These are phyloP conservation scores for Pteronotus mesoamericanus DNA, from an alignment of 2,797 vertebrate species.

Conservation along the genomic window DNA sequence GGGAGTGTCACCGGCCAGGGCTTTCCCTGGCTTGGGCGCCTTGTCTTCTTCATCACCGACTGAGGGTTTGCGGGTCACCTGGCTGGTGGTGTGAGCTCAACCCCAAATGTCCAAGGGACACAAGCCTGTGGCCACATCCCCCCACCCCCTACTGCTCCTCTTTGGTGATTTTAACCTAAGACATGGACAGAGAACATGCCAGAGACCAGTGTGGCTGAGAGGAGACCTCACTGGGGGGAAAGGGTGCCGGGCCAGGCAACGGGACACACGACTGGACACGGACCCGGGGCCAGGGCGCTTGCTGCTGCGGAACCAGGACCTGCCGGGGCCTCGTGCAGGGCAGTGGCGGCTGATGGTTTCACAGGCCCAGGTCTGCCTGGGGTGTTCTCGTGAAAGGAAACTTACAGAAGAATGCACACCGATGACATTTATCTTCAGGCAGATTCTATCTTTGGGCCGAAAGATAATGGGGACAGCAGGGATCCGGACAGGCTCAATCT, in stretches of 20 bases:
- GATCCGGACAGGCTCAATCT: accelerated
- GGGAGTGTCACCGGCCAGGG: not conserved
- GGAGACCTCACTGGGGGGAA: accelerated
- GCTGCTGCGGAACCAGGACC: not conserved
- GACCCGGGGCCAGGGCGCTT: accelerated
- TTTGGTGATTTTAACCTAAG: not conserved
- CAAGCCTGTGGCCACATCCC: not conserved
- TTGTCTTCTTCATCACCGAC: not conserved
- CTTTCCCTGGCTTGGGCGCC: not conserved
- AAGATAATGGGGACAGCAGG: not conserved
- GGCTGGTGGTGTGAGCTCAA: not conserved
- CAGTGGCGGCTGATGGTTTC: accelerated
- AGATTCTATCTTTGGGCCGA: no score
- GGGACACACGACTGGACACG: accelerated
- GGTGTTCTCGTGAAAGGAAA: not conserved
- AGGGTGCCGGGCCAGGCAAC: accelerated
- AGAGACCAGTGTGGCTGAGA: not conserved
- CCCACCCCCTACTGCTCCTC: not conserved
- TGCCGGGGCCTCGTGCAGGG: accelerated
- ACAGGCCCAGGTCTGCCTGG: not conserved
- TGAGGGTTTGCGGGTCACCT: not conserved
- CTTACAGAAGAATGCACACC: no score
- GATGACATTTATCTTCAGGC: no score
- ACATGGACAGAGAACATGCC: not conserved
- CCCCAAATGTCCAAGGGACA: not conserved